Percentiles rank a stretch among this genome's conserved stretches.
phyloP scores from a whole-genome alignment of 2,888 invertebrate genomes.

The Coenonympha glycerion region DNA sequence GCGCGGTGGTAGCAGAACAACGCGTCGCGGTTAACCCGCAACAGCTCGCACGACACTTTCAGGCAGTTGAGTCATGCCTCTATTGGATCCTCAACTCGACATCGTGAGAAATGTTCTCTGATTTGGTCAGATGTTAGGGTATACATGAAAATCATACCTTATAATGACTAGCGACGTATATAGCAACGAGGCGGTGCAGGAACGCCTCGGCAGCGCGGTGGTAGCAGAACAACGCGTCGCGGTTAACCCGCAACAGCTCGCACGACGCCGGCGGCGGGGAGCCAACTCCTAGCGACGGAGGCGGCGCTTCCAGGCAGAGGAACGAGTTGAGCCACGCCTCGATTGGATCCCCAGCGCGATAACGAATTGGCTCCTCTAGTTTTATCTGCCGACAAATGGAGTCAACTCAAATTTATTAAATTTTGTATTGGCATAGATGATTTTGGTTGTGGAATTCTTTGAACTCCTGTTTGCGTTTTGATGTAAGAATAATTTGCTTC shows the following conservation, averaged over 20 bases:
- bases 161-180: slow-evolving; percentile 98
- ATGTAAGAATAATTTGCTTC: too few species aligned
- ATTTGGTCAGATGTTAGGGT: too few species aligned
- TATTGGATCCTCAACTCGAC: too few species aligned
- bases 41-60: slow-evolving; percentile 91
- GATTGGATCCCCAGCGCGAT: slow-evolving; percentile 88
- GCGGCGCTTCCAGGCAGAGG: slow-evolving; percentile 91
- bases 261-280: slow-evolving; percentile 93
- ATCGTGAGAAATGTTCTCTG: too few species aligned
- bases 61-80: too few species aligned
- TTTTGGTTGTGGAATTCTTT: too few species aligned
- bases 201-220: slow-evolving; percentile 95
- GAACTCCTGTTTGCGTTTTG: too few species aligned
- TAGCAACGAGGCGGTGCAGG: slow-evolving; percentile 91
- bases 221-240: slow-evolving; percentile 96
- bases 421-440: too few species aligned
- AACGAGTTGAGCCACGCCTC: slow-evolving; percentile 94
- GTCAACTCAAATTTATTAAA: too few species aligned
- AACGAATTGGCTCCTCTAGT: slow-evolving; percentile 96
- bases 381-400: slow-evolving; percentile 73
- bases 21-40: slow-evolving; percentile 90
- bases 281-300: slow-evolving; percentile 81
- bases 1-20: slow-evolving; percentile 97
- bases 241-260: slow-evolving; percentile 89
- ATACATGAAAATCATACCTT: slow-evolving; percentile 81